Base-by-base conservation (phyloP, 2,113 vertebrate genomes). In the Cebidichthys violaceus region DNA sequence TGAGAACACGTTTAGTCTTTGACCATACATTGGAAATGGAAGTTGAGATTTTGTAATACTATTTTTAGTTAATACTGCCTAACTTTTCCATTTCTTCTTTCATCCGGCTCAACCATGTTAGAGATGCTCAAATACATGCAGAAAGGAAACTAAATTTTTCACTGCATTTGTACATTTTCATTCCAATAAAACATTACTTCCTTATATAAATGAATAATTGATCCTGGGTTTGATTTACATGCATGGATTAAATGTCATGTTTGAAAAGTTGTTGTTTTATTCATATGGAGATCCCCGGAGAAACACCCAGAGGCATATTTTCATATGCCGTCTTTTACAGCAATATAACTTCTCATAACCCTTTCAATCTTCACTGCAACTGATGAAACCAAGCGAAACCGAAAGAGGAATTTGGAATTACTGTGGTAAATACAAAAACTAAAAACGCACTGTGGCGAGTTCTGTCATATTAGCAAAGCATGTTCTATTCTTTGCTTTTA, bases 201-300 rank as follows among this genome's bases (percentile, higher is more conserved):
- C 93, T 96, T 96, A 97, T 95, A 96, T 97, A 95, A 97, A 97
- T 97, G 94, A 97, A 97, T 97, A 96, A 96, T 97, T 96, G 94
- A 97, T 95, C 93, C 84, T 86, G 60, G 73, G 85, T 96, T 96
- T 96, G 97, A 98, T 98, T 97, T 98, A 97, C 95, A 96, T 95
- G 95, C 90, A 95, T 94, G 95, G 94, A 97, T 97, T 97, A 97
- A 97, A 97, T 97, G 96, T 96, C 96, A 96, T 93, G 89, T 97
- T 96, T 97, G 96, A 97, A 96, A 97, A 97, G 95, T 96, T 96
- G 94, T 95, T 96, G 90, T 94, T 97, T 97, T 96, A 97, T 97
- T 97, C 96, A 96, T 95, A 94, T 92, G 89, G 92, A 95, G 94
- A 96, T 96, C 95, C 94, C 95, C 92, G 84, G 95, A 96, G 95